A percentile compares a stretch with the other conserved stretches of the same genome.
Conservation (phyloP, 2,888 invertebrate species). For the Baronia brevicornis region DNA sequence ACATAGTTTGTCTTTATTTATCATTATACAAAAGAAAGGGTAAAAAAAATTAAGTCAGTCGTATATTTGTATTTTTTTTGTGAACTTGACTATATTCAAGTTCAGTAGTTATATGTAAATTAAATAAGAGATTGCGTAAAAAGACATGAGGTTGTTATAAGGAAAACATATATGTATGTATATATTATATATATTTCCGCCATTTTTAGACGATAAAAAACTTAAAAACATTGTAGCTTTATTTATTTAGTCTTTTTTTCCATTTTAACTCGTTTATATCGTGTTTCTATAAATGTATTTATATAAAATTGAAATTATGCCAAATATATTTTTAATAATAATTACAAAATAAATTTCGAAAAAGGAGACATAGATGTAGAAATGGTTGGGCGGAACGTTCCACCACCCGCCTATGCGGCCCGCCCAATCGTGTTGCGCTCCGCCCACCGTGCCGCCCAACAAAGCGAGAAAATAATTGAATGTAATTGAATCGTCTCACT, state of each 20-base stretch:
- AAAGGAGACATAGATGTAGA: conserved; percentile 23
- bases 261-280: too few species aligned
- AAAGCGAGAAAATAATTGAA: conserved; percentile 48
- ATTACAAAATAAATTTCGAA: conserved; percentile 15
- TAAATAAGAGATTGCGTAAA: conserved; percentile 5
- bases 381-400: conserved; percentile 47
- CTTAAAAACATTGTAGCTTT: too few species aligned
- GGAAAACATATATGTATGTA: too few species aligned
- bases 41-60: conserved; percentile 10
- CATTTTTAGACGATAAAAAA: too few species aligned
- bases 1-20: conserved; percentile 15
- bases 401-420: conserved; percentile 46
- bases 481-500: conserved; percentile 60
- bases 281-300: too few species aligned
- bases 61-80: conserved; percentile 23
- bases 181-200: too few species aligned
- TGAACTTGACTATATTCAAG: conserved; percentile 52
- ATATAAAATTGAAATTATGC: conserved; percentile 16
- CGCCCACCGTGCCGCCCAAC: conserved; percentile 50
- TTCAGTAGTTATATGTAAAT: conserved; percentile 20
- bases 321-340: conserved; percentile 14
- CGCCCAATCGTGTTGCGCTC: conserved; percentile 49
- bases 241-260: too few species aligned
- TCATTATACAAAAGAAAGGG: conserved; percentile 18
- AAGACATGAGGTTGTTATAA: too few species aligned